Evolutionary conservation across 2,113 vertebrate species (phyloP).

Genomic region (Leiothrix lutea): DNA sequence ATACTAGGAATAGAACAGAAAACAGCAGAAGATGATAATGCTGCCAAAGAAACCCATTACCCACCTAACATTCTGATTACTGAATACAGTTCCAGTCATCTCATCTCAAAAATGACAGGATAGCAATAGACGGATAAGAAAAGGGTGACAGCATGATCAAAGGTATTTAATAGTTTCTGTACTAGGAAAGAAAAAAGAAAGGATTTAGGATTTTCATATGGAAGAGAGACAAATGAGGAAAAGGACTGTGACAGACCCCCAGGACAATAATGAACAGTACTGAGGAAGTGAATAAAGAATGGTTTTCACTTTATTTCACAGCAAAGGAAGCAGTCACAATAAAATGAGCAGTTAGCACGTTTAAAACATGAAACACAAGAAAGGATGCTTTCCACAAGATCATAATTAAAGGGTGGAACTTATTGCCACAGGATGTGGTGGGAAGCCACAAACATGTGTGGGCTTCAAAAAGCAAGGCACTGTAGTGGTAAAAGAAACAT

Average conservation of each 20-base stretch:
- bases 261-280: neutral
- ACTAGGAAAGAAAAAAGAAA: neutral
- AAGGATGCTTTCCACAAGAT: neutral
- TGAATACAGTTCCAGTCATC: neutral
- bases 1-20: neutral
- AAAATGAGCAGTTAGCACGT: neutral
- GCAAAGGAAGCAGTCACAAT: neutral
- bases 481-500: neutral
- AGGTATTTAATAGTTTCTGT: neutral
- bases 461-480: neutral
- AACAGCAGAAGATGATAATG: neutral
- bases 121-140: slow-evolving; percentile 5
- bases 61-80: neutral
- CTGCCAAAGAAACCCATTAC: neutral
- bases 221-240: neutral
- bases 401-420: neutral
- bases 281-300: neutral
- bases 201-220: neutral
- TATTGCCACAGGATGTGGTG: neutral
- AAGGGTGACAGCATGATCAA: neutral
- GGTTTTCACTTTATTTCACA: neutral
- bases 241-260: neutral
- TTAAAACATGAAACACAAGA: neutral
- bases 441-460: neutral
- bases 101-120: neutral